A percentile compares a stretch with the other conserved stretches of the same genome.
Conservation (phyloP, 2,113 vertebrate genomes). For the Psophia crepitans region DNA sequence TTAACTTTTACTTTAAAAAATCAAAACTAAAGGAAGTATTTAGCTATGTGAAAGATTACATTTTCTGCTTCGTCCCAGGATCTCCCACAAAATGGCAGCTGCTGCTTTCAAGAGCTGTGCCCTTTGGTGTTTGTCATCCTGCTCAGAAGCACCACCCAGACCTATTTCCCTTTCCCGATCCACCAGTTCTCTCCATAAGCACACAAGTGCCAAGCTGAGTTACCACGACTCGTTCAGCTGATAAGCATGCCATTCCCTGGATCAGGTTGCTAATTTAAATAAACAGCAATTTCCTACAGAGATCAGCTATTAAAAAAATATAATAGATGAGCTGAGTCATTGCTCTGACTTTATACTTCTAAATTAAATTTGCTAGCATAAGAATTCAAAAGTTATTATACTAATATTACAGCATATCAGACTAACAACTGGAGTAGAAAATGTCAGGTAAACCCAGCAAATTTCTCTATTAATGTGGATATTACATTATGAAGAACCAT, state of each 20-base stretch:
- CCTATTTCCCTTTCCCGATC: not conserved
- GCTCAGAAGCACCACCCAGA: not conserved
- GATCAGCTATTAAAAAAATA: not conserved
- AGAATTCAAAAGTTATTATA: not conserved
- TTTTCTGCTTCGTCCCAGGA: not conserved
- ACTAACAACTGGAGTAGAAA: not conserved
- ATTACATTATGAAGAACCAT: not conserved
- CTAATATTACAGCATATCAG: not conserved
- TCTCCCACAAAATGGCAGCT: not conserved
- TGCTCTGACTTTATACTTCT: not conserved
- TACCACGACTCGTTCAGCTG: not conserved
- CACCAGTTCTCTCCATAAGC: not conserved
- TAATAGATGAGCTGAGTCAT: not conserved
- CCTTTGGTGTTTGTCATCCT: not conserved
- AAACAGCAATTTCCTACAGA: not conserved
- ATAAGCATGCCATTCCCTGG: not conserved
- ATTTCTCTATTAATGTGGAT: not conserved
- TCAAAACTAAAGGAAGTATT: not conserved
- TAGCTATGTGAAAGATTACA: not conserved
- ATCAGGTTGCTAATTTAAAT: not conserved
- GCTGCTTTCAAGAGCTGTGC: not conserved
- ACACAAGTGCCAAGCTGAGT: not conserved
- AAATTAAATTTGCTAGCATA: not conserved
- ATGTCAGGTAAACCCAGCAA: not conserved
- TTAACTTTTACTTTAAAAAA: not conserved